A percentile compares a stretch with the other conserved stretches of the same genome.
These are phyloP conservation scores for Empidonax alnorum DNA, from an alignment of 2,113 vertebrate genomes.

Conservation along the genomic window DNA sequence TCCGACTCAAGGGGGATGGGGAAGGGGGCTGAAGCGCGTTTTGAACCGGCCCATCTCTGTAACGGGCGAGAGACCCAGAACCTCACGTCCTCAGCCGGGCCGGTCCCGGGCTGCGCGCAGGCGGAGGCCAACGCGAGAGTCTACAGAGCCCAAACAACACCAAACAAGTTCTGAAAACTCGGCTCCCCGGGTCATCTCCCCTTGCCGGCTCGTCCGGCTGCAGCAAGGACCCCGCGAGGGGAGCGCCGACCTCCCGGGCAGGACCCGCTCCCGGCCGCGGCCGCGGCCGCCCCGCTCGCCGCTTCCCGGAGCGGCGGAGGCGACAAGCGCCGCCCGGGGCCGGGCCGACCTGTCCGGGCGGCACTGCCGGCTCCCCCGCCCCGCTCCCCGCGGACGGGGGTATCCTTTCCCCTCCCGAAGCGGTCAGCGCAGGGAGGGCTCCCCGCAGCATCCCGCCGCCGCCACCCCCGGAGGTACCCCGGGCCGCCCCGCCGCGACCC, in stretches of 20 bases:
- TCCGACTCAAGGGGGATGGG: neutral
- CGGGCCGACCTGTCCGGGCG: neutral
- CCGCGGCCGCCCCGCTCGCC: neutral
- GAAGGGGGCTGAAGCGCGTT: neutral
- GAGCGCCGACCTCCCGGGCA: neutral
- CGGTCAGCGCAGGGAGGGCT: neutral
- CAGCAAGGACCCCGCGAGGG: neutral
- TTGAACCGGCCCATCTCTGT: neutral
- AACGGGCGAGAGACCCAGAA: neutral
- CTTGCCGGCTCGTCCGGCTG: too few relatives aligned
- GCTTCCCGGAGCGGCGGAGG: neutral
- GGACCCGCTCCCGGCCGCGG: neutral
- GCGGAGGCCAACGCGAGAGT: accelerated
- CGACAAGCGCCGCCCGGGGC: neutral
- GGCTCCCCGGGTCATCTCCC: neutral
- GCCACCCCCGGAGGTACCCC: neutral
- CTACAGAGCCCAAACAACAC: neutral
- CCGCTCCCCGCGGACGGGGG: neutral
- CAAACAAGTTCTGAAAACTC: neutral
- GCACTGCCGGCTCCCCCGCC: neutral
- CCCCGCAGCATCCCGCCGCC: neutral
- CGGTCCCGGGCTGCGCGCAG: neutral
- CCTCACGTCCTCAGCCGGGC: neutral
- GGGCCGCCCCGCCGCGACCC: slow-evolving; percentile 40
- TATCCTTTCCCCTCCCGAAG: neutral